phyloP scores from a whole-genome alignment of 1,140 invertebrate species.

The Pseudoatta argentina region DNA sequence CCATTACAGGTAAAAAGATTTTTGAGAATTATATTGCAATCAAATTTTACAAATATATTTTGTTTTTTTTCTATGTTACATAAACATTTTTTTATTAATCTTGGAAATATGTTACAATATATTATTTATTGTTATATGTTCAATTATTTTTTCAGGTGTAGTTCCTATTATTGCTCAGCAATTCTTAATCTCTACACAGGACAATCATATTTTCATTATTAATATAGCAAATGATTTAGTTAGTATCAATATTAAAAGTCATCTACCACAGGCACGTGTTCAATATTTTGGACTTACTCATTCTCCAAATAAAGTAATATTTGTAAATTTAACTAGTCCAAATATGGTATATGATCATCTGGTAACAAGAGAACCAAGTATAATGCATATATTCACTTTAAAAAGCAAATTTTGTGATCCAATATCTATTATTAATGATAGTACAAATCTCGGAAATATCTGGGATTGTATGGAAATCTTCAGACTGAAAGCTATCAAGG shows the following conservation, averaged over 20 bases:
- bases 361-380: constrained; percentile 80
- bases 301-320: constrained; percentile 77
- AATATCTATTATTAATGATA: constrained; percentile 72
- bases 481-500: constrained; percentile 78
- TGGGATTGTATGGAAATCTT: constrained; percentile 84
- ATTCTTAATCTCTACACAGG: constrained; percentile 78
- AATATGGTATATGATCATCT: constrained; percentile 82
- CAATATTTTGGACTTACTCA: constrained; percentile 81
- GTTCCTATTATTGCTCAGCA: constrained; percentile 62
- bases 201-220: constrained; percentile 73
- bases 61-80: not conserved
- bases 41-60: constrained; percentile 12
- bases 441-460: constrained; percentile 40
- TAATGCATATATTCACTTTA: constrained; percentile 77
- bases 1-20: constrained; percentile 76
- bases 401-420: constrained; percentile 73
- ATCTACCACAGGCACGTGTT: constrained; percentile 71
- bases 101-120: not conserved
- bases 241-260: constrained; percentile 62
- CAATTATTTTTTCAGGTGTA: constrained; percentile 71
- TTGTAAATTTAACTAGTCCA: constrained; percentile 81
- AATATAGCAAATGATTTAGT: constrained; percentile 61
- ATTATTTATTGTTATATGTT: constrained; percentile 21
- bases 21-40: constrained; percentile 1
- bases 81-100: not conserved